A percentile compares a stretch with the other conserved stretches of the same genome.
Conservation (phyloP, 2,797 vertebrate genomes). For the Dromococcyx pavoninus region DNA sequence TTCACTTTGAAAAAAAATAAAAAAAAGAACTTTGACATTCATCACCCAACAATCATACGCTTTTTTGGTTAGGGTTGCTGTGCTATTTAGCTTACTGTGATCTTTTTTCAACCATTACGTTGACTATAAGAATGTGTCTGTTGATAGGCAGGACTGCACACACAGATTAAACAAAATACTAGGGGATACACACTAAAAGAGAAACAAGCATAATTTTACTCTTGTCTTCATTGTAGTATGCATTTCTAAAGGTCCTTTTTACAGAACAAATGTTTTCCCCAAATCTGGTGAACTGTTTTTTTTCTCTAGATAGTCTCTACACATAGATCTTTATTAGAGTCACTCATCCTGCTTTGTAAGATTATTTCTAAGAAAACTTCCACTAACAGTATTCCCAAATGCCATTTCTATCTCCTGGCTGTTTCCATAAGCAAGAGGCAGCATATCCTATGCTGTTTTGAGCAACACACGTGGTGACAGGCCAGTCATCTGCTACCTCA, state of each 20-base stretch:
- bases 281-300: neutral
- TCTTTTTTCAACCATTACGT: neutral
- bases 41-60: neutral
- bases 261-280: neutral
- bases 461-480: constrained; percentile 29
- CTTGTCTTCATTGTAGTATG: neutral
- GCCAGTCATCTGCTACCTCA: constrained; percentile 18
- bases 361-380: neutral
- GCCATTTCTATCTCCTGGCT: neutral
- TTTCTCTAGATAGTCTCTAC: neutral
- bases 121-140: neutral
- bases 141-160: neutral
- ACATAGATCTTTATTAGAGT: neutral
- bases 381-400: neutral
- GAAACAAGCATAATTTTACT: neutral
- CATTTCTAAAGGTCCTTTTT: neutral
- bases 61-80: neutral
- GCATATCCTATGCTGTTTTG: neutral
- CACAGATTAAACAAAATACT: neutral
- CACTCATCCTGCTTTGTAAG: neutral
- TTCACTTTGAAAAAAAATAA: neutral
- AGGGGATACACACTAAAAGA: neutral
- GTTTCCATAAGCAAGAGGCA: constrained; percentile 12
- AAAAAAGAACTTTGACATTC: neutral
- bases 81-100: neutral